These are phyloP conservation scores for Minunthozetes semirufus DNA, from an alignment of 2,888 invertebrate species.

Conservation along the genomic window DNA sequence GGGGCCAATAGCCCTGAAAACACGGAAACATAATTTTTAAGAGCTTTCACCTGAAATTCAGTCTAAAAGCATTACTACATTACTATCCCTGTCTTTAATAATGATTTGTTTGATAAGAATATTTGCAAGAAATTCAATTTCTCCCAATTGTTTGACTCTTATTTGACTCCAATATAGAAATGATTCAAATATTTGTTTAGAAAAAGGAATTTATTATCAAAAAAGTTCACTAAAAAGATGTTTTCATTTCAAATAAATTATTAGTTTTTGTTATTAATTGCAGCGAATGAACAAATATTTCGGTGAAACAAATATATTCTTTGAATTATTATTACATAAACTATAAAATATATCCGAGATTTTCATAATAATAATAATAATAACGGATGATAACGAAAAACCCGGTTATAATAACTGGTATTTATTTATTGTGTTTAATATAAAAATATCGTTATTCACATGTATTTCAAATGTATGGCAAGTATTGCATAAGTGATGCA, in stretches of 20 bases:
- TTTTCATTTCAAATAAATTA: slow-evolving; percentile 10
- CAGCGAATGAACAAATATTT: neutral
- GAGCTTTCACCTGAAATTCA: slow-evolving; percentile 15
- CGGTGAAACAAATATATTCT: neutral
- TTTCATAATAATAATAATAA: neutral
- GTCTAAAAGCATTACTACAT: neutral
- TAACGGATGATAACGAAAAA: neutral
- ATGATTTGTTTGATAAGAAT: neutral
- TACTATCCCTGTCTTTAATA: neutral
- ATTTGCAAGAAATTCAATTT: too few relatives aligned
- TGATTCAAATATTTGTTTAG: too few relatives aligned
- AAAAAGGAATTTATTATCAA: neutral
- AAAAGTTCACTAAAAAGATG: neutral
- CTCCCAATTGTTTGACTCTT: too few relatives aligned
- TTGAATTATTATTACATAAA: neutral
- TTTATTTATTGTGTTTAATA: neutral
- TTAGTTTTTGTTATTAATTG: neutral
- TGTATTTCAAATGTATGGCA: slow-evolving; percentile 13
- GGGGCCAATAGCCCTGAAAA: slow-evolving; percentile 25
- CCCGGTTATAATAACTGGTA: neutral
- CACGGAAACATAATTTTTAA: slow-evolving; percentile 24
- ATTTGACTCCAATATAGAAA: too few relatives aligned
- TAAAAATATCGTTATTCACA: slow-evolving; percentile 10
- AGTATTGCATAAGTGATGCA: neutral
- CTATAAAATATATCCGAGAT: neutral